Base-by-base conservation (phyloP, 1,140 invertebrate genomes). In the Drosophila leontia region DNA sequence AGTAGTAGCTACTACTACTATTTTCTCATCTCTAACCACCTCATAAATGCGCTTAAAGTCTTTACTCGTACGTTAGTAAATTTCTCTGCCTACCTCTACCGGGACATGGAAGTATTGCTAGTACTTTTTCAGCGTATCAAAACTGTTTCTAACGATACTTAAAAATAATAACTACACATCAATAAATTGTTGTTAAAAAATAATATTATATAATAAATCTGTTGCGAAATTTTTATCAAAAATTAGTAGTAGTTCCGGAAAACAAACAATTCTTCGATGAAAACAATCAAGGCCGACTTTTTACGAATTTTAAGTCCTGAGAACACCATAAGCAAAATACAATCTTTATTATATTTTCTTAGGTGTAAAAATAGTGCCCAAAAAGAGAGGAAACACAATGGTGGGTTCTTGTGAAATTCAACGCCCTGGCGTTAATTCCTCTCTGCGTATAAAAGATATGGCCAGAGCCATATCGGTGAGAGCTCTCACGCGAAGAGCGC, bases 401-500 rank as follows among this genome's bases (percentile, higher is more conserved):
- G 32, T 39, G 26, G 19, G 34, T 80, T 88, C 81, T 90, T 88
- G 84, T 90, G 84, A 88, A 88, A 88, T 88, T 88, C 84, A 84
- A 45, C 85, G 59, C 34, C 11, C 15, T 19, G 17, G 45, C 76
- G 84, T 47, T 84, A 88, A 88, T 71, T 81, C 39, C 12, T 11
- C 39, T 13, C 37, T n/a, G 29, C 5, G 11, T n/a, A 15, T 8
- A 17, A 70, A 9, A 53, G 51, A 48, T 29, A 48, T 5, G 19
- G 53, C 39, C 23, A 62, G 35, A 29, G 42, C 6, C 42, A 11
- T 45, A 37, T 26, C 19, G 19, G 47, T 11, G 67, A 23, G 11
- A 17, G 17, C 15, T 35, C 15, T 39, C 6, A 26, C 23, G n/a
- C 11, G 9, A 34, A 51, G 69, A 75, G 50, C 53, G 42, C 37